These are phyloP conservation scores for Mandrillus leucophaeus DNA, from an alignment of 2,113 vertebrate genomes.

Conservation along the genomic window DNA sequence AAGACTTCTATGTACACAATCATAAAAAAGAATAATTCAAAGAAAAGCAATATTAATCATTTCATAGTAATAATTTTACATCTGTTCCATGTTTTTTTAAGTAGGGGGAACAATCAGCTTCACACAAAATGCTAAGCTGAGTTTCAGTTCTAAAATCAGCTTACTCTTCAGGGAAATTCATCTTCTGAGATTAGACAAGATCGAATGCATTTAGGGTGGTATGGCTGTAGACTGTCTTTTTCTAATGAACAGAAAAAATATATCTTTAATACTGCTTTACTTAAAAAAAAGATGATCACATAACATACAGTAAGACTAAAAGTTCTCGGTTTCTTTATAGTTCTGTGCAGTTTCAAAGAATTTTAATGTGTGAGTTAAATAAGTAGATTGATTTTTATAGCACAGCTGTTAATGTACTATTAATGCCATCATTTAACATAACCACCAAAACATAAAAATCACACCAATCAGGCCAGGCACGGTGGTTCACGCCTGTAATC, in stretches of 20 bases:
- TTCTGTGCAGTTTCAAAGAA: neutral
- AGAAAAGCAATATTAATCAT: neutral
- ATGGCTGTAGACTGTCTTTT: neutral
- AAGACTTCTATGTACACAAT: neutral
- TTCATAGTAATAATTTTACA: neutral
- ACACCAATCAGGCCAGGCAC: too few relatives aligned
- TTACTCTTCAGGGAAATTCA: neutral
- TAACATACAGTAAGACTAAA: neutral
- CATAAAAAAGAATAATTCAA: constrained; percentile 15
- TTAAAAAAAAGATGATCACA: neutral
- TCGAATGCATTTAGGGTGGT: too few relatives aligned
- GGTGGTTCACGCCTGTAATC: too few relatives aligned
- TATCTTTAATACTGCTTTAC: neutral
- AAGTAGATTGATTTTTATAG: neutral
- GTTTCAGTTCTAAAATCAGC: neutral
- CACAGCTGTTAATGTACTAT: neutral
- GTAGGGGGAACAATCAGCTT: neutral
- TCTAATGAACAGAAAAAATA: neutral
- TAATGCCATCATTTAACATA: neutral
- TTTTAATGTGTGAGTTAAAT: neutral
- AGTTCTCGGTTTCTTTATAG: neutral
- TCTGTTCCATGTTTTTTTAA: neutral
- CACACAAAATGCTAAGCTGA: neutral
- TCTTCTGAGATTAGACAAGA: neutral
- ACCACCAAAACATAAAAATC: neutral